Evolutionary conservation across 2,113 vertebrate species (phyloP).

Genomic region (Callochromis pleurospilus): DNA sequence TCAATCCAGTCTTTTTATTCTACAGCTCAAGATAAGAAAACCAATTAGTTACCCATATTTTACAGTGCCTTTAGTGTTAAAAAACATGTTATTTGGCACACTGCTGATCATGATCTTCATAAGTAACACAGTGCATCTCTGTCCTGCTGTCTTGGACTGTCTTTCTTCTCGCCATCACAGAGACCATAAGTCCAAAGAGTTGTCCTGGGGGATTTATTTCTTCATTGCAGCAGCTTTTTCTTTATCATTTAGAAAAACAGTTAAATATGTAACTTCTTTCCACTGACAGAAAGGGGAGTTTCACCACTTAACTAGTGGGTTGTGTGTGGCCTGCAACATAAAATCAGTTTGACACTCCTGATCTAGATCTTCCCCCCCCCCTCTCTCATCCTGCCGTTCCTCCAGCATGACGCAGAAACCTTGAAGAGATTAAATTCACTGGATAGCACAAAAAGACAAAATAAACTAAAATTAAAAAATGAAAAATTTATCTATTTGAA

Average conservation of each 20-base stretch:
- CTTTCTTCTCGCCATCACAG: conserved; percentile 94
- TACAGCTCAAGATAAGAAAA: not conserved
- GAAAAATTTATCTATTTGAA: not conserved
- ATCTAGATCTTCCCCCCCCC: not conserved
- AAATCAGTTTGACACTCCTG: not conserved
- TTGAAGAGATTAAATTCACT: not conserved
- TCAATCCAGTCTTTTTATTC: not conserved
- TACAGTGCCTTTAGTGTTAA: not conserved
- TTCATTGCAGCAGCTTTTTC: not conserved
- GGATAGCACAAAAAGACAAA: not conserved
- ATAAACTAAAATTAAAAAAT: no score
- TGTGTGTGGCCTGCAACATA: not conserved
- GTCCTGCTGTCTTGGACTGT: conserved; percentile 94
- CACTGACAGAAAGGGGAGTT: not conserved
- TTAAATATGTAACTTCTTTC: not conserved
- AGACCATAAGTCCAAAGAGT: conserved; percentile 74
- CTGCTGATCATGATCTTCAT: not conserved
- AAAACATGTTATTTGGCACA: not conserved
- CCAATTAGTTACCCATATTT: not conserved
- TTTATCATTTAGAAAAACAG: not conserved
- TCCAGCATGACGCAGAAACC: fast-evolving
- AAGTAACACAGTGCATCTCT: conserved; percentile 88
- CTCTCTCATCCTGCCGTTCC: not conserved
- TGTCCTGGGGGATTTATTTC: not conserved
- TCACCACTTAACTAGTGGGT: not conserved